phyloP scores from a whole-genome alignment of 23 tunicate species.

The Oikopleura vanhoeffeni region DNA sequence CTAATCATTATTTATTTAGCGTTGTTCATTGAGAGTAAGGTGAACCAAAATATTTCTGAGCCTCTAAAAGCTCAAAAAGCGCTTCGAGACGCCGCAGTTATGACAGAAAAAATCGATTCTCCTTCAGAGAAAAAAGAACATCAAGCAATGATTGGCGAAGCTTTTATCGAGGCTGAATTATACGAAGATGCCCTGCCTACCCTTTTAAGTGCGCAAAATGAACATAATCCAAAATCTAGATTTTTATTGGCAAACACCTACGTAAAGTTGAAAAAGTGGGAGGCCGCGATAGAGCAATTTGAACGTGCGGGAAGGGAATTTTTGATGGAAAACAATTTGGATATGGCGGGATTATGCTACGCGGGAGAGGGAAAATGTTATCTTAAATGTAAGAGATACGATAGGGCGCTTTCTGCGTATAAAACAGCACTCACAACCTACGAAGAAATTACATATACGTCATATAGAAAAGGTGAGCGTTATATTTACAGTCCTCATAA shows the following conservation, averaged over 20 bases:
- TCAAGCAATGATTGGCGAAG: not conserved
- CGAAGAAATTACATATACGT: not conserved
- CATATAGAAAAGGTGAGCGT: not conserved
- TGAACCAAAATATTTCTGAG: not conserved
- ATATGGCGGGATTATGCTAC: constrained; percentile 10
- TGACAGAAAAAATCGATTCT: not conserved
- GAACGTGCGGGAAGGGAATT: not conserved
- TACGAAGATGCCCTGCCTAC: not conserved
- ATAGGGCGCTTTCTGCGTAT: not conserved
- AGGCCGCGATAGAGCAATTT: not conserved
- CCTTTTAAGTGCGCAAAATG: not conserved
- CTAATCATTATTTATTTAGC: no score
- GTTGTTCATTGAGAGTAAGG: not conserved
- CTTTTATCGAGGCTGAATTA: not conserved
- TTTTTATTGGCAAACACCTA: not conserved
- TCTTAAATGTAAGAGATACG: not conserved
- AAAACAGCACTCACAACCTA: not conserved
- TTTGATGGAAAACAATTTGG: not conserved
- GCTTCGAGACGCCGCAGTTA: not conserved
- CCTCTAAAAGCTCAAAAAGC: not conserved
- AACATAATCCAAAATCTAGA: not conserved
- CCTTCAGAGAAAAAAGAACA: not conserved
- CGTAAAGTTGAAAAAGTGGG: not conserved
- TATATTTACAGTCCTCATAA: no score
- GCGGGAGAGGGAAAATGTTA: not conserved